Base-by-base conservation (phyloP, 2,113 vertebrate genomes). In the Oenanthe melanoleuca region DNA sequence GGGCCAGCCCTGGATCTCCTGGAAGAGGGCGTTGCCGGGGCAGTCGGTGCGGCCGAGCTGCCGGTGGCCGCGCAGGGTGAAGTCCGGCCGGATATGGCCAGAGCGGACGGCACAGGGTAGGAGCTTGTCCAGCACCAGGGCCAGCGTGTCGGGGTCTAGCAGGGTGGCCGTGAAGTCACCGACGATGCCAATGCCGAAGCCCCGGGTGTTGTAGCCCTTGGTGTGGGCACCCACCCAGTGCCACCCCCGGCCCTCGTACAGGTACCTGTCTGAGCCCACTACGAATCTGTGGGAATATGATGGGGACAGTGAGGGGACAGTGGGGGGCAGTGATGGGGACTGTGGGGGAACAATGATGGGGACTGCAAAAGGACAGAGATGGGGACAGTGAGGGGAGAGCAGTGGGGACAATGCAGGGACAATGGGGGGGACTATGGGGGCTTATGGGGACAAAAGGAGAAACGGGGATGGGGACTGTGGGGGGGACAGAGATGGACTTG, bases 231-330 rank as follows among this genome's bases (percentile, higher is more conserved):
- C 99, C 5, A 93, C 97, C 98, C 98, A 97, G 55, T 91, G 70
- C 99, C 99, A 99, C 7, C 99, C 98, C 0, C 99, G 98, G 4
- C 99, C 99, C 92, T 99, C 98, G 28, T 99, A 99, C 53, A 99
- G 67, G 92, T 98, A 97, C 13, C 99, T 99, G 0, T 99, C 99
- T 0, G 98, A 98, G 10, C 99, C 99, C 12, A 98, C 98, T 34
- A 99, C 98, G 13, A 99, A 99, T 95, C 99, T 99, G 91, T 3
- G 15, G 37, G 72, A 56, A 42, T 59, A 71, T 0, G 1, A 16
- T 37, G n/a, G 26, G 31, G 40, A 56, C 50, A 63, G 59, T 63
- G 59, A 24, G 38, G 25, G 14, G 45, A 50, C 34, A 14, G 38
- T 14, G 50, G 25, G 47, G 45, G 34, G 7, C 16, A 42, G 38